Conservation (phyloP, 2,888 invertebrate genomes). For the Silvanus unidentatus region DNA sequence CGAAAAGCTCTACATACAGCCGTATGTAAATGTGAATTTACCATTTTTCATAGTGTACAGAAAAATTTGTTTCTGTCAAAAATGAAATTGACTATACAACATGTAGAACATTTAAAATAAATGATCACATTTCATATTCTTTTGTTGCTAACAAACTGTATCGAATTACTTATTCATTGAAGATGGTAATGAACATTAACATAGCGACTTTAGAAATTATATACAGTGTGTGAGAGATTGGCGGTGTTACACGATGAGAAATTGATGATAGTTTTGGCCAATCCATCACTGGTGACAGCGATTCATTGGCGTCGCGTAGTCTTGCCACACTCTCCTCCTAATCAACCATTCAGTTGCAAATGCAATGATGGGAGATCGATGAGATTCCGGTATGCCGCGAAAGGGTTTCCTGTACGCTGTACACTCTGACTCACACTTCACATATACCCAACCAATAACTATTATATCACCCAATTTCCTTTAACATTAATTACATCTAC, state of each 20-base stretch:
- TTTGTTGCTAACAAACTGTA: no score
- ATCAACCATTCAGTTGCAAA: constrained; percentile 47
- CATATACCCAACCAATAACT: constrained; percentile 1
- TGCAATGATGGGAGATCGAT: constrained; percentile 43
- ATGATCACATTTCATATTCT: no score
- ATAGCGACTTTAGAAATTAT: no score
- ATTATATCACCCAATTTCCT: neutral
- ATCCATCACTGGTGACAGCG: constrained; percentile 45
- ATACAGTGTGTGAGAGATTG: constrained; percentile 23
- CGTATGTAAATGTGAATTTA: no score
- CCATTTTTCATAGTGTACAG: no score
- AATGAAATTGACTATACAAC: no score
- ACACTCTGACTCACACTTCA: constrained; percentile 30
- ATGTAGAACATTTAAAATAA: no score
- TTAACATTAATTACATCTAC: neutral
- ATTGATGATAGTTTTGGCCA: constrained; percentile 37
- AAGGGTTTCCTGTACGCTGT: constrained; percentile 41
- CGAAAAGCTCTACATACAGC: no score
- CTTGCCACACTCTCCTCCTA: constrained; percentile 34
- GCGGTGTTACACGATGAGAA: constrained; percentile 38
- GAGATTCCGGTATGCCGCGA: constrained; percentile 36
- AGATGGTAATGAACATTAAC: no score
- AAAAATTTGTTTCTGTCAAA: no score
- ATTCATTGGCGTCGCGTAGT: constrained; percentile 38
- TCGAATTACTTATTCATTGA: no score